A percentile compares a stretch with the other conserved stretches of the same genome.
phyloP scores from a whole-genome alignment of 2,797 vertebrate species.

The Apogon hyalosoma region DNA sequence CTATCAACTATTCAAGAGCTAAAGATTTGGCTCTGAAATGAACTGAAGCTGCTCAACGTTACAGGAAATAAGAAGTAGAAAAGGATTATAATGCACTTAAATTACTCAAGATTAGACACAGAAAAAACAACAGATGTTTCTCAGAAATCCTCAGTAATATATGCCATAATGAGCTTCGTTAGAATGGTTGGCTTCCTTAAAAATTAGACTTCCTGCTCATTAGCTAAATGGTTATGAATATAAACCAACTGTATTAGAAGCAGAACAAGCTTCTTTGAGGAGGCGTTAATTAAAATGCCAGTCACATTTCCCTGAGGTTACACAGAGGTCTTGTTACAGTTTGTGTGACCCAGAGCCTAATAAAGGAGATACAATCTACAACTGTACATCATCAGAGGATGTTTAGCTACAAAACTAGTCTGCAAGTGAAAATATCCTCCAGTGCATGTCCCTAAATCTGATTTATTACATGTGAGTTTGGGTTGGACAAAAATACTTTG shows the following conservation, averaged over 20 bases:
- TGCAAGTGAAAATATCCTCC: slow-evolving; percentile 24
- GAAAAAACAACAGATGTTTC: too few relatives aligned
- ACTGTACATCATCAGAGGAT: slow-evolving; percentile 20
- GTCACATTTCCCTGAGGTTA: slow-evolving; percentile 26
- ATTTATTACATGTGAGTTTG: slow-evolving; percentile 39
- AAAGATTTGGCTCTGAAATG: neutral
- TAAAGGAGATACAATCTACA: slow-evolving; percentile 30
- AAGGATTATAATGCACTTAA: too few relatives aligned
- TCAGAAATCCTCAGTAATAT: neutral
- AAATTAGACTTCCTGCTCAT: neutral
- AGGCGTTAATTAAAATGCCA: slow-evolving; percentile 33
- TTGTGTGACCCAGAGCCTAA: slow-evolving; percentile 16
- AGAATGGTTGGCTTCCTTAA: neutral
- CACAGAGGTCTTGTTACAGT: slow-evolving; percentile 36
- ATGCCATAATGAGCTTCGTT: neutral
- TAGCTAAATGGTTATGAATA: neutral
- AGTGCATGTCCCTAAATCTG: slow-evolving; percentile 12
- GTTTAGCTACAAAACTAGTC: slow-evolving; percentile 16
- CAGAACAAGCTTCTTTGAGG: slow-evolving; percentile 1
- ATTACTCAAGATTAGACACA: too few relatives aligned
- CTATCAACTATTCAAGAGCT: too few relatives aligned
- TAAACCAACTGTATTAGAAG: neutral
- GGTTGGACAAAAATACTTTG: slow-evolving; percentile 9
- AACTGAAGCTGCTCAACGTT: neutral
- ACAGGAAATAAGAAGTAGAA: too few relatives aligned